Evolutionary conservation across 2,888 invertebrate genomes (phyloP), one percentile per base, ranked within the genome.

Genomic region (Petrolisthes manimaculis): DNA sequence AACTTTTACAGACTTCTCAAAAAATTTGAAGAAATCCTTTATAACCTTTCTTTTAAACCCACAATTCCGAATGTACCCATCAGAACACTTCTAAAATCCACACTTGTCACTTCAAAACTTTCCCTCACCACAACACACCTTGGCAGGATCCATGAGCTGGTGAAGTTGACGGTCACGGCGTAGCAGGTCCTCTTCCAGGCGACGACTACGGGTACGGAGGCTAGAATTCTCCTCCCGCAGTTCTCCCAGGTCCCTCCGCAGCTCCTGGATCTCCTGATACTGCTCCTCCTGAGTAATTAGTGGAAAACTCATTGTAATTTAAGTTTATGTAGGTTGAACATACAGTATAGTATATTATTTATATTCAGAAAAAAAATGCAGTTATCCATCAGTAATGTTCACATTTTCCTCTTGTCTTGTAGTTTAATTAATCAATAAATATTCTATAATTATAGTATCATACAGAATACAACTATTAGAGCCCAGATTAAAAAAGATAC

Each of bases 121-220:
- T 37, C 37, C 37, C 37, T 37, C 37, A 37, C 37, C 37, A 18
- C 24, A 61, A 51, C 12, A 4, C 69, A 89, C 89, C 89, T 89
- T 89, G 3, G 89, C 78, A n/a, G 89, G 89, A 78, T 89, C 89
- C 89, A 89, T 89, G 54, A 89, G 86, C 78, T 89, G 89, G 9
- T 89, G 85, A 83, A 89, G 85, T 83, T 89, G 85, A 37, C 85
- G 81, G 21, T 89, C 89, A 9, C 89, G 54, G 18, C 86, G 77
- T 53, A 77, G 67, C 61, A 89, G 37, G 37, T 89, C 89, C 55
- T 89, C 89, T 51, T 89, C 89, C 37, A 89, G 85, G n/a, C 89
- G 85, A 55, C 89, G 67, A 71, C 79, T 81, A 0, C 89, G 85
- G 2, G 89, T 89, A 18, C 85, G 81, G 18, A 89, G 56, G 5